These are phyloP conservation scores for Catostomus latipinnis DNA, from an alignment of 2,797 vertebrate species.

Conservation along the genomic window DNA sequence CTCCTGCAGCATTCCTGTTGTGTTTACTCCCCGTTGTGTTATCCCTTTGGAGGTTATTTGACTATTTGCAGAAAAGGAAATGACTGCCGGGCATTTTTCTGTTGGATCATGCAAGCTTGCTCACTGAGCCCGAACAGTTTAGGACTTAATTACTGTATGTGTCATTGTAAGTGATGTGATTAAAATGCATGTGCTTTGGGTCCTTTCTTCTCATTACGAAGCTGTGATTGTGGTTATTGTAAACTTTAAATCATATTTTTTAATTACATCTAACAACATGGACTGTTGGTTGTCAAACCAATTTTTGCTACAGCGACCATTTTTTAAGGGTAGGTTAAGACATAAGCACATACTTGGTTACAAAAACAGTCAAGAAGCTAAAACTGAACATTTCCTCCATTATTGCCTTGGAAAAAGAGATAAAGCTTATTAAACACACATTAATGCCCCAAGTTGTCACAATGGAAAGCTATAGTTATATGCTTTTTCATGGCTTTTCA, in stretches of 20 bases:
- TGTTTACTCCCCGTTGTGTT: not conserved
- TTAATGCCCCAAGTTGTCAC: too few relatives aligned
- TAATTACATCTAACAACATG: not conserved
- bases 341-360: too few relatives aligned
- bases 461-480: too few relatives aligned
- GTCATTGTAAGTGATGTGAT: slow-evolving; percentile 32
- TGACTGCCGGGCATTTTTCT: slow-evolving; percentile 37
- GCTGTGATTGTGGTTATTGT: slow-evolving; percentile 7
- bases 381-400: too few relatives aligned
- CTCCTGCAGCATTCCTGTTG: not conserved
- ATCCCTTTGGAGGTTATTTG: slow-evolving; percentile 31
- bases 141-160: slow-evolving; percentile 24
- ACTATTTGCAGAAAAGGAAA: slow-evolving; percentile 30
- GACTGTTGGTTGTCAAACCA: too few relatives aligned
- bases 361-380: too few relatives aligned
- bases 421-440: too few relatives aligned
- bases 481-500: too few relatives aligned
- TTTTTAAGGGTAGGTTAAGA: too few relatives aligned
- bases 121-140: slow-evolving; percentile 32
- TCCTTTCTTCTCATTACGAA: slow-evolving; percentile 12
- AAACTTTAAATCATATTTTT: slow-evolving; percentile 7
- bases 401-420: too few relatives aligned
- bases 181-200: slow-evolving; percentile 10
- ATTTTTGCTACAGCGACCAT: too few relatives aligned
- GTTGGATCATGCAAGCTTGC: slow-evolving; percentile 21